Evolutionary conservation across 2,113 vertebrate species (phyloP), one percentile per base, ranked within the genome.

Genomic region (Damaliscus lunatus): DNA sequence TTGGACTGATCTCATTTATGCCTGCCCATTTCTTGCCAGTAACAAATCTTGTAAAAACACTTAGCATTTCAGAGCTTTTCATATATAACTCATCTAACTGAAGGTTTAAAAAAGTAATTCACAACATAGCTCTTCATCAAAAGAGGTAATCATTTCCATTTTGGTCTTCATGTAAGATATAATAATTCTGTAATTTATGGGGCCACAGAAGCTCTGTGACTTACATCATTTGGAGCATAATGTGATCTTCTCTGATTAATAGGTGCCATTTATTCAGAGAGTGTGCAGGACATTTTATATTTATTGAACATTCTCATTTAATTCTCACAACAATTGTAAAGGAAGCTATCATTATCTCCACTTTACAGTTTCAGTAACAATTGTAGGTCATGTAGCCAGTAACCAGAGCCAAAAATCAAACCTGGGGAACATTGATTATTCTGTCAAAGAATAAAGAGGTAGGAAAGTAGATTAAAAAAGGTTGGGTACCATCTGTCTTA

Each of bases 11-110:
- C 93, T 97, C 98, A 98, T 98, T 97, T 97, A 98, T 97, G 97
- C 93, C 94, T 93, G 93, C 96, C 96, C 71, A 84, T 97, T 97
- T 96, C 96, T 98, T 96, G 95, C 96, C 97, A 95, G 96, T 97
- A 98, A 98, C 98, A 98, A 98, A 98, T 98, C 97, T 98, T 98
- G 60, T 98, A 93, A 98, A 98, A 97, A 98, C 97, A 97, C 97
- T 98, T 98, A 94, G 96, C 2, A 8, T 97, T 96, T 87, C 96
- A 96, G 93, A 87, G 93, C 87, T 98, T 98, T 97, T 95, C 98
- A 90, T 92, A 90, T 96, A 96, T 98, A 98, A 97, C 87, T 98
- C 96, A 97, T 98, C 95, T 93, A 90, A 80, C 83, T 62, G 90
- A 98, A 97, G 95, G 97, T 96, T 98, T 94, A 91, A 96, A 96